Percentiles rank a stretch among this genome's conserved stretches.
These are phyloP conservation scores for Andrena trimmerana DNA, from an alignment of 2,888 invertebrate species.

Conservation along the genomic window DNA sequence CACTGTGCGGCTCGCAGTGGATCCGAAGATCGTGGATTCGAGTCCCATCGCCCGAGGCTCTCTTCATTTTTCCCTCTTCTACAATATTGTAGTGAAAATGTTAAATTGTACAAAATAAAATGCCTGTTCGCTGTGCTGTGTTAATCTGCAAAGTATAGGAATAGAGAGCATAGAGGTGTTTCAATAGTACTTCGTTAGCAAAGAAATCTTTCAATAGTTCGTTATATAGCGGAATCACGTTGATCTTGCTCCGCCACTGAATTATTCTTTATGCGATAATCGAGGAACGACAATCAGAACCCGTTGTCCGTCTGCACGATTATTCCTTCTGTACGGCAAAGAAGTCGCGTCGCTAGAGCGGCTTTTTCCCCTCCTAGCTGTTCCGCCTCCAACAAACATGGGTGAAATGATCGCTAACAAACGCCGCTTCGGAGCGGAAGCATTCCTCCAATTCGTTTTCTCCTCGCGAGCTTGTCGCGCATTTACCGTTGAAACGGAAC, in stretches of 20 bases:
- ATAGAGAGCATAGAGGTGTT: no score
- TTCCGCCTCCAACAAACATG: background rate
- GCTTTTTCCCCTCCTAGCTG: constrained; percentile 2
- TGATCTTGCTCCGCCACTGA: background rate
- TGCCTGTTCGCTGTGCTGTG: no score
- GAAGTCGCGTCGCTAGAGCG: constrained; percentile 4
- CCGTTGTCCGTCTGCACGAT: constrained; percentile 22
- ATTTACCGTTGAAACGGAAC: constrained; percentile 22
- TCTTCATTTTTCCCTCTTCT: no score
- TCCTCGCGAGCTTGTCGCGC: constrained; percentile 5
- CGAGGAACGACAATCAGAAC: background rate
- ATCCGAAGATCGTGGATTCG: no score
- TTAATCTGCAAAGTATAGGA: no score
- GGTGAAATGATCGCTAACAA: constrained; percentile 14
- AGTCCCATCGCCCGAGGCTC: no score
- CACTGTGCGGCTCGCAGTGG: no score
- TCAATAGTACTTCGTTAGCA: no score
- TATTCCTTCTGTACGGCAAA: background rate
- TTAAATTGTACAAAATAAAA: no score
- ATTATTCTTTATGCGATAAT: constrained; percentile 14
- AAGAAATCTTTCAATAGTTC: constrained; percentile 22
- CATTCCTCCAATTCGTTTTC: constrained; percentile 9
- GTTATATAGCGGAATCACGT: constrained; percentile 13
- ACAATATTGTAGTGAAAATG: no score
- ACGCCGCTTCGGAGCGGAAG: constrained; percentile 7